Evolutionary conservation across 2,888 invertebrate species (phyloP).

Genomic region (Tachina fera): DNA sequence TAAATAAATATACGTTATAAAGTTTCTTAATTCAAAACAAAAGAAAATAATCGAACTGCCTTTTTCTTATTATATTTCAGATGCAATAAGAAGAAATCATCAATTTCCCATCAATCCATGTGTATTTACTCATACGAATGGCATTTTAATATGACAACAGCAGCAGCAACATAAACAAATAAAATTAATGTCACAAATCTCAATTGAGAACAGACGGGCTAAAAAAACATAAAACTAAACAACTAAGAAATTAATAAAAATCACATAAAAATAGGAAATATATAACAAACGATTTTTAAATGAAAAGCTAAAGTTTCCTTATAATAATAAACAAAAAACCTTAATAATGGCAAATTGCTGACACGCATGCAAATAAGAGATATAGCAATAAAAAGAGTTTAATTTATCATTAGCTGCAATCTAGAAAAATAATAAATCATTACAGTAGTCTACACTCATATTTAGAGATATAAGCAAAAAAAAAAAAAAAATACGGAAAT

Average conservation of each 20-base stretch:
- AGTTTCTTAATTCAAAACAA: no score
- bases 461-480: background rate
- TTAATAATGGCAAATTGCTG: constrained; percentile 35
- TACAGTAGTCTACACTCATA: background rate
- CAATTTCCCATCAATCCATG: constrained; percentile 12
- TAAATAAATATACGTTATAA: no score
- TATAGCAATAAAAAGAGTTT: background rate
- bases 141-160: constrained; percentile 21
- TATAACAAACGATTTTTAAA: no score
- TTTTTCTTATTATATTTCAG: constrained; percentile 20
- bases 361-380: background rate
- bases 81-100: constrained; percentile 1
- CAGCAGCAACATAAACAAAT: constrained; percentile 34
- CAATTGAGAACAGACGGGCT: constrained; percentile 3
- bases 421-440: constrained; percentile 16
- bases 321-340: constrained; percentile 17
- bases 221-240: constrained; percentile 27
- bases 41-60: no score
- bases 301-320: background rate
- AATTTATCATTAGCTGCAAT: constrained; percentile 15
- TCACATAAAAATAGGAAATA: no score
- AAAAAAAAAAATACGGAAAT: background rate
- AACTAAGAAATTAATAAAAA: background rate
- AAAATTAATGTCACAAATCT: constrained; percentile 53
- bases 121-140: constrained; percentile 18